phyloP scores from a whole-genome alignment of 2,113 vertebrate species.

The Callipepla squamata region DNA sequence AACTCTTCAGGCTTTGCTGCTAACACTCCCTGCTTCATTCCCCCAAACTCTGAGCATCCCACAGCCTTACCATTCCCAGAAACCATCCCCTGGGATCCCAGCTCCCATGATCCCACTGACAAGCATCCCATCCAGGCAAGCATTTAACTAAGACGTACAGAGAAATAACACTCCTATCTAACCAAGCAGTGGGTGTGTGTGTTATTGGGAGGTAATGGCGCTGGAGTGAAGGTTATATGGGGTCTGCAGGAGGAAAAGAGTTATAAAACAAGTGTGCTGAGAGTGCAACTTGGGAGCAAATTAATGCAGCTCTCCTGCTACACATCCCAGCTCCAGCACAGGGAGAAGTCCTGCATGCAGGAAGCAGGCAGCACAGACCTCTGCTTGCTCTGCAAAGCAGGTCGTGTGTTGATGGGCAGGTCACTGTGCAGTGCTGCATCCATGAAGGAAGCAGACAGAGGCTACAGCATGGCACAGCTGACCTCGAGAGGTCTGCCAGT shows the following conservation, averaged over 20 bases:
- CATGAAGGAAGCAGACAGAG: not conserved
- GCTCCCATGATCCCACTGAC: not conserved
- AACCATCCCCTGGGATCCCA: not conserved
- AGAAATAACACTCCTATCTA: slow-evolving; percentile 56
- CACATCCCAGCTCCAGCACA: not conserved
- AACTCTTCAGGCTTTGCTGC: slow-evolving; percentile 71
- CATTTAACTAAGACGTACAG: not conserved
- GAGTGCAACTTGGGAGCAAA: rapidly evolving
- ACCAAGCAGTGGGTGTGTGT: not conserved
- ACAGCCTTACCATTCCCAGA: not conserved
- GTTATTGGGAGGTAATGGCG: slow-evolving; percentile 17
- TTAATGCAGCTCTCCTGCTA: not conserved
- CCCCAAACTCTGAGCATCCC: not conserved
- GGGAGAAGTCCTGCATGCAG: rapidly evolving
- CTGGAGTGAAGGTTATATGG: not conserved
- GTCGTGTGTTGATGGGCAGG: too few species aligned
- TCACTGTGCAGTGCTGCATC: not conserved
- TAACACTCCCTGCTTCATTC: slow-evolving; percentile 63
- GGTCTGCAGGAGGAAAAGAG: not conserved
- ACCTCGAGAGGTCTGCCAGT: not conserved
- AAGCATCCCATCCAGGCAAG: not conserved
- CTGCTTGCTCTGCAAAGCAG: not conserved
- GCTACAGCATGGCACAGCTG: not conserved
- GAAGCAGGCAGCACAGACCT: not conserved
- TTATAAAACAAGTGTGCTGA: not conserved